Conservation (phyloP, 1,140 invertebrate genomes). For the Caerostris extrusa region DNA sequence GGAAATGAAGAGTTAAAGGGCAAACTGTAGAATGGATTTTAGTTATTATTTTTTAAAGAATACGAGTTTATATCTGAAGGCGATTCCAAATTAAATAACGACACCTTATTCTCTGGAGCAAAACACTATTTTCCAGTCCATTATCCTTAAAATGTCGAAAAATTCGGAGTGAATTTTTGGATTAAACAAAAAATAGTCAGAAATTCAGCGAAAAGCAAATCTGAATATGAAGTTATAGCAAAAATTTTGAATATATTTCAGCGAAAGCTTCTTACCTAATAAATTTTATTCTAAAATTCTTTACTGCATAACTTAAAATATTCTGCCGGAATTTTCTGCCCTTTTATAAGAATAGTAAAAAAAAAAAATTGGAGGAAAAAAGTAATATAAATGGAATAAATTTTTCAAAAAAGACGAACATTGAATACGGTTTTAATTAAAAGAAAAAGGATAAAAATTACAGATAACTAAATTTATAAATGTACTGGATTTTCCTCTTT, state of each 20-base stretch:
- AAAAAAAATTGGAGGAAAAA: too few species aligned
- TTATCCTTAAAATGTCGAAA: neutral
- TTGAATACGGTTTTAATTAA: too few species aligned
- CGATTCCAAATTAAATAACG: neutral
- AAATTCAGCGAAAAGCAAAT: neutral
- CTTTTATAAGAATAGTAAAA: too few species aligned
- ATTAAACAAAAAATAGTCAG: neutral
- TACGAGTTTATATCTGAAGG: too few species aligned
- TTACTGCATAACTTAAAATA: neutral
- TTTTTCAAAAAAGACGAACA: too few species aligned
- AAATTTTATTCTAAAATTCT: neutral
- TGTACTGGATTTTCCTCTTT: too few species aligned
- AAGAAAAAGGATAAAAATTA: too few species aligned
- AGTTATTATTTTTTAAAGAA: too few species aligned
- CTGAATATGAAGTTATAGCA: neutral
- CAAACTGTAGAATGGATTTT: too few species aligned
- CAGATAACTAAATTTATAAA: too few species aligned
- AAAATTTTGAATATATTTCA: neutral
- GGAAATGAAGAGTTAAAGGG: too few species aligned
- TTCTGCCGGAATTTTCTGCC: neutral
- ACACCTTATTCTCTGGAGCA: neutral
- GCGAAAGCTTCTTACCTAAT: neutral
- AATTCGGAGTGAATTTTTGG: neutral
- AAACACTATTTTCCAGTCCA: neutral
- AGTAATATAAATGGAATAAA: too few species aligned